Percentiles rank a stretch among this genome's conserved stretches.
These are phyloP conservation scores for Cyanistes caeruleus DNA, from an alignment of 2,113 vertebrate species.

Conservation along the genomic window DNA sequence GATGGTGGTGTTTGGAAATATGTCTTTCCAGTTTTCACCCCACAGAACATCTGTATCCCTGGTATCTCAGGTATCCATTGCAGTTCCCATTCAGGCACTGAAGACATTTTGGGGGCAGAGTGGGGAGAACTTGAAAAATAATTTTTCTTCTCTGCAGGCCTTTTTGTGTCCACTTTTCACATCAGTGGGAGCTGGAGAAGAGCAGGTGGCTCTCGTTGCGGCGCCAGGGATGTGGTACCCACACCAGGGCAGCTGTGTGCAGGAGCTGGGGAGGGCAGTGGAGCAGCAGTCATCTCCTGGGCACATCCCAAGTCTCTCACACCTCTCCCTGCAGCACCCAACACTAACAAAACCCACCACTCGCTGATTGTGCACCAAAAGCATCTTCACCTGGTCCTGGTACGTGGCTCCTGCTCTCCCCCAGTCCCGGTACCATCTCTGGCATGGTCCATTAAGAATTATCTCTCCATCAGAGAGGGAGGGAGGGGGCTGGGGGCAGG, in stretches of 20 bases:
- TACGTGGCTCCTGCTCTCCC: neutral
- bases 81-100: neutral
- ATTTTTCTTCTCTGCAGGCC: neutral
- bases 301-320: accelerated
- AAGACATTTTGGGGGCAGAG: neutral
- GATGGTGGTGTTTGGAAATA: neutral
- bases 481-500: neutral
- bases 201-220: neutral
- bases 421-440: neutral
- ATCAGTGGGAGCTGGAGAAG: accelerated
- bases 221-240: accelerated
- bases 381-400: neutral
- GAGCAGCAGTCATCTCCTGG: accelerated
- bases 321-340: neutral
- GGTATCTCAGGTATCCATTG: neutral
- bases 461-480: neutral
- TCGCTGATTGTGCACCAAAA: neutral
- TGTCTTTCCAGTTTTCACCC: neutral
- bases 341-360: neutral
- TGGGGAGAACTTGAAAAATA: neutral
- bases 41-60: neutral
- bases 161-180: neutral
- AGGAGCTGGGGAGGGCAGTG: neutral
- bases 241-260: accelerated
- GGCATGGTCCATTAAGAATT: neutral